Conservation (phyloP, 2,888 invertebrate species). For the Drosophila incognita region DNA sequence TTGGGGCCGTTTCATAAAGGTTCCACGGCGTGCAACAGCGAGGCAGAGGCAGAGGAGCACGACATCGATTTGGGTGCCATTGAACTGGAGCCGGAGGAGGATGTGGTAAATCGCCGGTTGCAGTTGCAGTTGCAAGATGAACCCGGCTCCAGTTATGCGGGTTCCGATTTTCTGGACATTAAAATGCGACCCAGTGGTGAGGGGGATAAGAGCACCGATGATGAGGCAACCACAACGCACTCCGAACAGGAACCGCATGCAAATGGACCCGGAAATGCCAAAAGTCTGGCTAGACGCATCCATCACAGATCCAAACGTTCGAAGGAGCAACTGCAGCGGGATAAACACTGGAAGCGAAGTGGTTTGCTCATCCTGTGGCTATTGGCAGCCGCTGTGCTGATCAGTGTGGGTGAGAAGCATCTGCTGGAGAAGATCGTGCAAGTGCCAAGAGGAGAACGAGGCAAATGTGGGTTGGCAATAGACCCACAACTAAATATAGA, state of each 20-base stretch:
- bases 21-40: conserved; percentile 62
- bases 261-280: conserved; percentile 65
- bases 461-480: conserved; percentile 74
- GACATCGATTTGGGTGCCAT: conserved; percentile 24
- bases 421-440: conserved; percentile 81
- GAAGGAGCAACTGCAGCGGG: conserved; percentile 66
- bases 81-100: conserved; percentile 60
- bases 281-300: conserved; percentile 52
- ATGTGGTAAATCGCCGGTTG: conserved; percentile 12
- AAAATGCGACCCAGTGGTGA: conserved; percentile 40
- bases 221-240: conserved; percentile 76
- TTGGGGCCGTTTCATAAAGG: conserved; percentile 53
- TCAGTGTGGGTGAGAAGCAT: conserved; percentile 82
- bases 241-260: conserved; percentile 74
- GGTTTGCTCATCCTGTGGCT: conserved; percentile 82
- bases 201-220: conserved; percentile 71
- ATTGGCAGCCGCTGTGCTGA: conserved; percentile 77
- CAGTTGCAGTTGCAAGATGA: conserved; percentile 38
- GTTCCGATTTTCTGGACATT: conserved; percentile 67
- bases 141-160: conserved; percentile 59
- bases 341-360: conserved; percentile 71
- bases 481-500: not conserved
- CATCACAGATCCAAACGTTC: conserved; percentile 73
- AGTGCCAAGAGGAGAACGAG: conserved; percentile 75
- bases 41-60: conserved; percentile 52